Conservation (phyloP, 2,888 invertebrate genomes). For the Drosophila limbata region DNA sequence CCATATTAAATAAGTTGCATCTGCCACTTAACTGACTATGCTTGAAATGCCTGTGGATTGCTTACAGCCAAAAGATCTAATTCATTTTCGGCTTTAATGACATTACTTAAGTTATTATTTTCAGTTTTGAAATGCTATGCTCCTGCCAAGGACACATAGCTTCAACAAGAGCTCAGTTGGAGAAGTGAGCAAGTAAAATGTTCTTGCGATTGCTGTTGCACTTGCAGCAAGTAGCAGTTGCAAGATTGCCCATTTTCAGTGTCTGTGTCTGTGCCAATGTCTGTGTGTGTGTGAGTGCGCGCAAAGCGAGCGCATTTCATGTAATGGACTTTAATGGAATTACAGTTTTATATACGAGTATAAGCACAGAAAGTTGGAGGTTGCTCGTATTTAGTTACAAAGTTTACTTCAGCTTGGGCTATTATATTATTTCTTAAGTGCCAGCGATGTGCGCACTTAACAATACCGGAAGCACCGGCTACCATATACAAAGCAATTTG, state of each 20-base stretch:
- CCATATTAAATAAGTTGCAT: not conserved
- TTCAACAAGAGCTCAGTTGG: conserved; percentile 24
- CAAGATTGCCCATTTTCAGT: conserved; percentile 16
- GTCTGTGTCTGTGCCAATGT: not conserved
- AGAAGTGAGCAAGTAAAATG: conserved; percentile 57
- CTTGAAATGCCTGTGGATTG: conserved; percentile 26
- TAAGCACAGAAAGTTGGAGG: conserved; percentile 19
- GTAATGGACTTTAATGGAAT: conserved; percentile 81
- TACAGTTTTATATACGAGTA: conserved; percentile 73
- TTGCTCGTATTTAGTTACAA: conserved; percentile 77
- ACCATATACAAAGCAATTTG: conserved; percentile 69
- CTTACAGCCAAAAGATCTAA: conserved; percentile 57
- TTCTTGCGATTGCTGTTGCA: conserved; percentile 51
- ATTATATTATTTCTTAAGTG: conserved; percentile 77
- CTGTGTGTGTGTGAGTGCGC: conserved; percentile 17
- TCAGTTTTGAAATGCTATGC: conserved; percentile 69
- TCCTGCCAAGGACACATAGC: conserved; percentile 60
- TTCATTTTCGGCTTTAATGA: conserved; percentile 75
- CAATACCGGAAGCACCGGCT: conserved; percentile 71
- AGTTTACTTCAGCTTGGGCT: conserved; percentile 77
- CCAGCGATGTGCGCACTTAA: conserved; percentile 75
- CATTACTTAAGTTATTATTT: conserved; percentile 82
- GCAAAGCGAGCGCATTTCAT: conserved; percentile 65
- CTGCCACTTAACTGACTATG: conserved; percentile 8
- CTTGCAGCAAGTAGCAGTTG: conserved; percentile 40